phyloP scores from a whole-genome alignment of 53 echinoderm and acorn worm genomes.

The Henricia sp. region DNA sequence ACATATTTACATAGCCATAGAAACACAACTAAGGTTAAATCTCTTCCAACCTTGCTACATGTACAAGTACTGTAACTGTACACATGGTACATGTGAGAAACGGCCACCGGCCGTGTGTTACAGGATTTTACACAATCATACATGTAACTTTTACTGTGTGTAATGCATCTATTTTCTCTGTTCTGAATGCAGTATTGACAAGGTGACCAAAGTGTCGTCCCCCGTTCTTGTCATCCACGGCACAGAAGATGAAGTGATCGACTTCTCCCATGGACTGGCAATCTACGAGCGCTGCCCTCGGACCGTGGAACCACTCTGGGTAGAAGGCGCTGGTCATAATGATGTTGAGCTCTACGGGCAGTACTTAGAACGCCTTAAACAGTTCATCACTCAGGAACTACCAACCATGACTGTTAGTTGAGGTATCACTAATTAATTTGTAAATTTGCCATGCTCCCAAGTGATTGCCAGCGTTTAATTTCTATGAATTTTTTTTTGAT shows the following conservation, averaged over 20 bases:
- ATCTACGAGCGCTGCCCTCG: slow-evolving; percentile 96
- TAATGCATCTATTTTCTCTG: neutral
- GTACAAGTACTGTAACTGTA: too few relatives aligned
- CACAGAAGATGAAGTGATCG: slow-evolving; percentile 98
- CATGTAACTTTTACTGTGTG: neutral
- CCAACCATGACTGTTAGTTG: slow-evolving; percentile 50
- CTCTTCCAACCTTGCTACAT: too few relatives aligned
- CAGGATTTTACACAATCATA: too few relatives aligned
- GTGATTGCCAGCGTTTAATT: neutral
- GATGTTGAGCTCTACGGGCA: slow-evolving; percentile 98
- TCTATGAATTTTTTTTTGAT: neutral
- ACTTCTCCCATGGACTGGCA: slow-evolving; percentile 98
- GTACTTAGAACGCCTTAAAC: slow-evolving; percentile 97
- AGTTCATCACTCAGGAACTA: slow-evolving; percentile 94
- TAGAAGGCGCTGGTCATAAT: slow-evolving; percentile 99
- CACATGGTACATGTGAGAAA: too few relatives aligned
- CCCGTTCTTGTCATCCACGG: slow-evolving; percentile 98
- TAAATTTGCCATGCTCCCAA: neutral
- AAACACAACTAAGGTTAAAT: too few relatives aligned
- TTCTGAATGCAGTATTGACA: slow-evolving; percentile 84
- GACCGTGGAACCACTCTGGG: slow-evolving; percentile 98
- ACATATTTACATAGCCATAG: too few relatives aligned
- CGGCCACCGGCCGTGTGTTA: too few relatives aligned
- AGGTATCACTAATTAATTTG: neutral
- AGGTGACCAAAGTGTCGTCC: slow-evolving; percentile 89